Evolutionary conservation across 2,113 vertebrate species (phyloP).

Genomic region (Himantopus leucocephalus): DNA sequence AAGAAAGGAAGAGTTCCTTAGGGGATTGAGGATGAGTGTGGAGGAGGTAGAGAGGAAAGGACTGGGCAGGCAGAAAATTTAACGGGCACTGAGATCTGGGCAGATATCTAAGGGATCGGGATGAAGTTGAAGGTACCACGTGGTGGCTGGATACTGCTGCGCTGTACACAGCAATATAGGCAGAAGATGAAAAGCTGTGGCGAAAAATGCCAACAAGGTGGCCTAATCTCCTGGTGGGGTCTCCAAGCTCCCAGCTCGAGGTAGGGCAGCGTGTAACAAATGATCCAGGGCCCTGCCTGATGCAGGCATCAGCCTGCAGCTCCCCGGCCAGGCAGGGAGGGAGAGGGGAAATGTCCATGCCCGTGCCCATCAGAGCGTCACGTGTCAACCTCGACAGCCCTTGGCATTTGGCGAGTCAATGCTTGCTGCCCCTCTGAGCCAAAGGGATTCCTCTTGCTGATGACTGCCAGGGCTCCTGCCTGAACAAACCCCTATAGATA

Average conservation of each 20-base stretch:
- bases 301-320: background rate
- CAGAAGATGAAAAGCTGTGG: background rate
- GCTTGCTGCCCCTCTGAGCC: background rate
- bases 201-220: background rate
- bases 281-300: background rate
- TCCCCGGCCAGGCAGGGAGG: background rate
- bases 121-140: background rate
- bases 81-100: background rate
- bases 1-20: background rate
- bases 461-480: background rate
- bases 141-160: background rate
- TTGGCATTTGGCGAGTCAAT: accelerated
- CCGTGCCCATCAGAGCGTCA: accelerated
- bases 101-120: background rate
- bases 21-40: background rate
- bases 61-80: background rate
- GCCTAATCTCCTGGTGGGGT: background rate
- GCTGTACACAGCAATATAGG: background rate
- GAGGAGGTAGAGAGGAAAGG: background rate
- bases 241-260: background rate
- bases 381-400: background rate
- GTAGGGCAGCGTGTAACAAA: background rate
- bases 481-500: background rate
- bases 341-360: accelerated
- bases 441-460: background rate